phyloP scores from a whole-genome alignment of 1,140 invertebrate species.

The Cydia amplana region DNA sequence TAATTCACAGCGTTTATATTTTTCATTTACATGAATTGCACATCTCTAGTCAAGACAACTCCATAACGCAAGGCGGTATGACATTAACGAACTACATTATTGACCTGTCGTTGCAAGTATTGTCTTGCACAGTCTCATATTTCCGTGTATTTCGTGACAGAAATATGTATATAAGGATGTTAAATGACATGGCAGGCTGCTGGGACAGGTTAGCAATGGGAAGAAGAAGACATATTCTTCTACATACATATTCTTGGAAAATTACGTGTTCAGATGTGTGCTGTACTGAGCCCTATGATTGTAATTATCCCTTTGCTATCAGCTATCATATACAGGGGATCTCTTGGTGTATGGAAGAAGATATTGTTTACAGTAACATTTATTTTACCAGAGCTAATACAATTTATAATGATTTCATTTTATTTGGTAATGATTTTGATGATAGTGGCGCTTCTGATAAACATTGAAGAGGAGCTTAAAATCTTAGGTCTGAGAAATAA shows the following conservation, averaged over 20 bases:
- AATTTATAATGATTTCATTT: slow-evolving; percentile 3
- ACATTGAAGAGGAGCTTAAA: slow-evolving; percentile 6
- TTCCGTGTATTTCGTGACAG: neutral
- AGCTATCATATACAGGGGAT: neutral
- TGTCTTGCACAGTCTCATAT: neutral
- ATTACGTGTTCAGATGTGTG: neutral
- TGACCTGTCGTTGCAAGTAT: neutral
- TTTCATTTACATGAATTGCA: neutral
- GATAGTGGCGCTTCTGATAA: neutral
- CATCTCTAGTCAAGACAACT: neutral
- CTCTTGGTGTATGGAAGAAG: neutral
- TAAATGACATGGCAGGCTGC: neutral
- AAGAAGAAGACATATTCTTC: neutral
- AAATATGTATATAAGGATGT: neutral
- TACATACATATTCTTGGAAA: neutral
- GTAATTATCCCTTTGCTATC: neutral
- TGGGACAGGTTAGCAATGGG: neutral
- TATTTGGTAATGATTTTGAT: slow-evolving; percentile 15
- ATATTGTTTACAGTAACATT: neutral
- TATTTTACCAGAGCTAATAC: slow-evolving; percentile 8
- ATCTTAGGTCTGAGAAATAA: neutral
- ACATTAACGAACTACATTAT: neutral
- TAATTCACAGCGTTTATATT: neutral
- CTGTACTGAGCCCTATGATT: neutral
- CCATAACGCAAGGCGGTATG: neutral